Conservation (phyloP, 2,113 vertebrate genomes). For the Proterorhinus semilunaris region DNA sequence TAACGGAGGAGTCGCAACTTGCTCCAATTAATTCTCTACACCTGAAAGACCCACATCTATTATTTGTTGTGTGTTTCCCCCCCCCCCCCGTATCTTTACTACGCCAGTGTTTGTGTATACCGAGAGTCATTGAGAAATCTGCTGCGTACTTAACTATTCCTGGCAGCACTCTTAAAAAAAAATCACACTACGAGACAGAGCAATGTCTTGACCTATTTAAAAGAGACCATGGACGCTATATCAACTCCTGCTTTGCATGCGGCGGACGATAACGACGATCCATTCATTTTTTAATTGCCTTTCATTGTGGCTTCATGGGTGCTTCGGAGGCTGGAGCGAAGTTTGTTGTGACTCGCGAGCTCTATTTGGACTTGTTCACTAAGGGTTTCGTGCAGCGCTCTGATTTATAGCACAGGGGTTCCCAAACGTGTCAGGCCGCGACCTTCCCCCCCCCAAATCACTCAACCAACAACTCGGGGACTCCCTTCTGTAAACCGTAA, state of each 20-base stretch:
- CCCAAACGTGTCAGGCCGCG: no score
- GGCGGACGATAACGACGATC: neutral
- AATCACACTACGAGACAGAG: no score
- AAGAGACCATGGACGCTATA: neutral
- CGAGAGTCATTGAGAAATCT: constrained; percentile 2
- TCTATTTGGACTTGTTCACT: neutral
- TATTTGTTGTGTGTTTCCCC: neutral
- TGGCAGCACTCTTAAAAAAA: neutral
- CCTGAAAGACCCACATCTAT: neutral
- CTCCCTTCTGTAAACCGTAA: no score
- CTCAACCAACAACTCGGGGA: no score
- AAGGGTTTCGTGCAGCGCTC: neutral
- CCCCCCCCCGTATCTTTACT: neutral
- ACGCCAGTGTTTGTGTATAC: constrained; percentile 16
- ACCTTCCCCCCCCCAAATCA: no score
- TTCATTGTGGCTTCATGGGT: neutral
- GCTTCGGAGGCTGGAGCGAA: neutral
- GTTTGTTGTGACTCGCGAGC: neutral
- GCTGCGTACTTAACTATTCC: neutral
- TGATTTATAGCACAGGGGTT: neutral
- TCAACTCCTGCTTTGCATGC: neutral
- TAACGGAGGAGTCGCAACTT: neutral
- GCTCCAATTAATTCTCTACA: neutral
- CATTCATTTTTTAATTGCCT: neutral
- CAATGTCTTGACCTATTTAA: neutral